These are phyloP conservation scores for Mus pahari DNA, from an alignment of 2,113 vertebrate genomes.

Conservation along the genomic window DNA sequence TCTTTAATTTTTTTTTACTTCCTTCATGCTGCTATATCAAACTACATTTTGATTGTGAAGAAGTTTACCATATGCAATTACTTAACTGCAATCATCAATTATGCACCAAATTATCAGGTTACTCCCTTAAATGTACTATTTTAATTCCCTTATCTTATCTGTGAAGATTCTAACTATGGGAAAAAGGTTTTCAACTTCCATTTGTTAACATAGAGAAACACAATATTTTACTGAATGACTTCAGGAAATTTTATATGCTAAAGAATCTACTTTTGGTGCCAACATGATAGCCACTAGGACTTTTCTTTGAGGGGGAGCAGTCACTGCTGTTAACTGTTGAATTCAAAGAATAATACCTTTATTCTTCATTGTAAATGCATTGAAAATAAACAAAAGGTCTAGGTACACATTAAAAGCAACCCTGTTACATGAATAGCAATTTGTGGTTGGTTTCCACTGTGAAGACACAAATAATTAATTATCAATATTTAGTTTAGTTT, in stretches of 20 bases:
- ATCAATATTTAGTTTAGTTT: neutral
- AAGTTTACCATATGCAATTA: neutral
- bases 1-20: neutral
- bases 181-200: neutral
- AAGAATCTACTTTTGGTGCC: neutral
- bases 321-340: neutral
- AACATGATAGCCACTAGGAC: neutral
- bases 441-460: neutral
- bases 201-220: neutral
- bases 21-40: neutral
- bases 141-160: neutral
- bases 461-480: neutral
- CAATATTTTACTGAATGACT: neutral
- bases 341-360: neutral
- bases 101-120: neutral
- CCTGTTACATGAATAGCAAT: neutral
- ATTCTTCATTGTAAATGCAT: rapidly evolving
- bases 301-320: neutral
- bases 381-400: neutral
- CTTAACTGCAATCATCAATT: neutral
- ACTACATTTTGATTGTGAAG: neutral
- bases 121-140: neutral
- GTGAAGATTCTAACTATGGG: neutral
- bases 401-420: neutral
- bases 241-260: neutral